Conservation (phyloP, 2,113 vertebrate genomes). For the Rattus rattus region DNA sequence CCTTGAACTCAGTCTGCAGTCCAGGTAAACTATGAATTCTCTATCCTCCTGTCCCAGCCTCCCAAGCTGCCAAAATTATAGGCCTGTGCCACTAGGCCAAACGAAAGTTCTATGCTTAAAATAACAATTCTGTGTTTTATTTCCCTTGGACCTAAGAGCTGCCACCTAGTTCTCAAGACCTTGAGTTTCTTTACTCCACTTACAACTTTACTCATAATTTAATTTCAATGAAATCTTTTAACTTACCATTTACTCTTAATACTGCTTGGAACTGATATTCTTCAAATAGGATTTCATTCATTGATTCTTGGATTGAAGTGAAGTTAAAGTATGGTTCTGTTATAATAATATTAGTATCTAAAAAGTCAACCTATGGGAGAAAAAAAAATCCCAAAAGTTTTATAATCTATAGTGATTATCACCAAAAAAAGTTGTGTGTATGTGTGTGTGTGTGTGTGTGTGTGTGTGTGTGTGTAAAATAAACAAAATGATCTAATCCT, state of each 20-base stretch:
- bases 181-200: neutral
- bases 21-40: neutral
- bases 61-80: neutral
- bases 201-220: neutral
- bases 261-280: slow-evolving; percentile 99
- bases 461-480: neutral
- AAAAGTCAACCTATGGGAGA: slow-evolving; percentile 93
- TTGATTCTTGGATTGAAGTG: slow-evolving; percentile 98
- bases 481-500: slow-evolving; percentile 39
- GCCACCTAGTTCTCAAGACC: neutral
- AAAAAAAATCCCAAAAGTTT: slow-evolving; percentile 66
- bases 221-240: slow-evolving; percentile 44
- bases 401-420: slow-evolving; percentile 47
- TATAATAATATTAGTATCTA: slow-evolving; percentile 95
- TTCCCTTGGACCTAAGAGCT: slow-evolving; percentile 42
- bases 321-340: slow-evolving; percentile 99
- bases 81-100: neutral
- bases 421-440: neutral
- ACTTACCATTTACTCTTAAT: slow-evolving; percentile 94
- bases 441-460: neutral
- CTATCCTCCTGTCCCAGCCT: neutral
- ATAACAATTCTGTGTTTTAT: slow-evolving; percentile 37
- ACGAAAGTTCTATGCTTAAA: neutral
- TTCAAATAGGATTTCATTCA: slow-evolving; percentile 99
- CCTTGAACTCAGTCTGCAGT: neutral